A percentile compares a stretch with the other conserved stretches of the same genome.
These are phyloP conservation scores for Pelosia muscerda DNA, from an alignment of 2,888 invertebrate species.

Conservation along the genomic window DNA sequence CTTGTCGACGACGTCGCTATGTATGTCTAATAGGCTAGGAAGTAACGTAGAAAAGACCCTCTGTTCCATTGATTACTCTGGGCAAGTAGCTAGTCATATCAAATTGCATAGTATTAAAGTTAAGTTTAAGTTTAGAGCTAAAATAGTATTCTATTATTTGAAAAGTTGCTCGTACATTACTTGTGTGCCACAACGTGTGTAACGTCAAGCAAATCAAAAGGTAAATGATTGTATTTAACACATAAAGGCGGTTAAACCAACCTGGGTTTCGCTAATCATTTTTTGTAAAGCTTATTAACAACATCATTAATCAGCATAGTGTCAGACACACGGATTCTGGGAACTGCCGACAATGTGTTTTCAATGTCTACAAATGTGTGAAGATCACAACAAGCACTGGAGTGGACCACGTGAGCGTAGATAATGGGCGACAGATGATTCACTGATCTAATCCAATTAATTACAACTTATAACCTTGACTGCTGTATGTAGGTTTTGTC, in stretches of 20 bases:
- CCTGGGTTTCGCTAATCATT: no score
- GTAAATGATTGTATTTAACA: no score
- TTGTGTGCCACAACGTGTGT: no score
- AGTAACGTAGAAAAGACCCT: not conserved
- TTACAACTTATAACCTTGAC: not conserved
- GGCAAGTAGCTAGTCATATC: not conserved
- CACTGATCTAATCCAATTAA: constrained; percentile 16
- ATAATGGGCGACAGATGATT: constrained; percentile 8
- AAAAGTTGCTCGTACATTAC: not conserved
- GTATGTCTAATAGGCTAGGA: not conserved
- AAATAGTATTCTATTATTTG: not conserved
- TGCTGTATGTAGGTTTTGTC: not conserved
- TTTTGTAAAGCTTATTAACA: no score
- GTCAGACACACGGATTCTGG: not conserved
- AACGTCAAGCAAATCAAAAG: no score
- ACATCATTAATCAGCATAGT: not conserved
- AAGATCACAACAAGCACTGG: not conserved
- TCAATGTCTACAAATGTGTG: not conserved
- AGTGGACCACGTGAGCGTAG: not conserved
- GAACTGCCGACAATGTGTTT: not conserved
- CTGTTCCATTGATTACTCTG: not conserved
- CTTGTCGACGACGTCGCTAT: not conserved
- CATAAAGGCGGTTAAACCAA: no score
- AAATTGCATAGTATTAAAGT: no score
- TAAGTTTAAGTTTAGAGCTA: no score